Evolutionary conservation across 2,113 vertebrate species (phyloP), one percentile per base, ranked within the genome.

Genomic region (Passer montanus): DNA sequence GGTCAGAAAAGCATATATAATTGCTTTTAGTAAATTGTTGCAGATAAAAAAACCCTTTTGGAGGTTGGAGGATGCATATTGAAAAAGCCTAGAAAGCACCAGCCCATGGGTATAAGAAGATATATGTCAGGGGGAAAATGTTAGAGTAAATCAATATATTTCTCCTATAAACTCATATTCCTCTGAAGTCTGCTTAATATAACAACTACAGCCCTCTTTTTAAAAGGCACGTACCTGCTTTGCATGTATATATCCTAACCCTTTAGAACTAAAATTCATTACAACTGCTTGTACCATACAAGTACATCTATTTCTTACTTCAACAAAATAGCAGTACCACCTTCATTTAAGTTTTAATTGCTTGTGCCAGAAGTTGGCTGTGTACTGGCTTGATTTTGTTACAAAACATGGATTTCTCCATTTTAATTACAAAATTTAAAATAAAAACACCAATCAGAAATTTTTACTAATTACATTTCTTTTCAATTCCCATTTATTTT

Each of bases 281-380:
- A 41, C 55, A 94, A 18, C 46, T 39, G 27, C 95, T 89, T 90
- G 87, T 49, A 59, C 28, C 15, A 6, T 35, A 31, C 10, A 55
- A 11, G 15, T 69, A 6, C 14, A 12, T n/a, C 8, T 86, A 78
- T 96, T 95, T 95, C 91, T 96, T 92, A 87, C 76, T 95, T 97
- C 74, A 95, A 68, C 84, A 91, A 93, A 92, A 84, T 78, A 92
- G 90, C 80, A 76, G 84, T 87, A 70, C 58, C 64, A 53, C 30
- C 26, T 63, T 80, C 84, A 92, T 96, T 97, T 94, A 70, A 60
- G 37, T 92, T 97, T 85, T 96, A 95, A 95, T 84, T 97, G 87
- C 91, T 95, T 11, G 5, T 78, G 84, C 58, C 73, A 81, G 69
- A 93, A 93, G 23, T 37, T 92, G 37, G 41, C 89, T 81, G 37